Base-by-base conservation (phyloP, 1,140 invertebrate genomes). In the Monomorium pharaonis region DNA sequence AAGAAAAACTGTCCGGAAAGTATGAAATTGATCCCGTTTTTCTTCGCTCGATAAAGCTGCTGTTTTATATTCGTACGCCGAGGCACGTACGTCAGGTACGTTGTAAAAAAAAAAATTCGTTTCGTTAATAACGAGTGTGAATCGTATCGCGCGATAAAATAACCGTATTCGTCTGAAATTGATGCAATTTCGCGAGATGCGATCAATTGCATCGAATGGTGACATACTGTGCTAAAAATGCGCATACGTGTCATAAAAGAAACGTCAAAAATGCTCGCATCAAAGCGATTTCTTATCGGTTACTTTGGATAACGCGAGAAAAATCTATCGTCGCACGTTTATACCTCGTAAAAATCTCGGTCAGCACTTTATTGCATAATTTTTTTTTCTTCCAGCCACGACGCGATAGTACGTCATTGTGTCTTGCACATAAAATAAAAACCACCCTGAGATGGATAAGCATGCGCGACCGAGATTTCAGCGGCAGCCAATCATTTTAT, bases 121-220 rank as follows among this genome's bases (percentile, higher is more conserved):
- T 80, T 14, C 65, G 47, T 56, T 81, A 81, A 81, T 81, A 81
- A 81, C 42, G 51, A 69, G 33, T 37, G n/a, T 30, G 44, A 54
- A 67, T 24, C 37, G 37, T 16, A 56, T 72, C n/a, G 37, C 37
- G 51, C 67, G 78, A 70, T 81, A 81, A 44, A 81, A 56, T 14
- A 24, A 51, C 30, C 27, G 30, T 65, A 44, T 30, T 44, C 42
- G 6, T 58, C 18, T 33, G 12, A 54, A 54, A 80, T 67, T 80
- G 21, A 42, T 27, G 51, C 51, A 56, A 58, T 81, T 70, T 33
- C 33, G 16, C n/a, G n/a, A n/a, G n/a, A n/a, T 5, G 33, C 33
- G 33, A 37, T 37, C 5, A 37, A 37, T 37, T 37, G 37, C 37
- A 37, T 37, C 4, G 7, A 37, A 0, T 3, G 14, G n/a, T 30